These are phyloP conservation scores for Huso huso DNA, from an alignment of 2,797 vertebrate genomes.

Conservation along the genomic window DNA sequence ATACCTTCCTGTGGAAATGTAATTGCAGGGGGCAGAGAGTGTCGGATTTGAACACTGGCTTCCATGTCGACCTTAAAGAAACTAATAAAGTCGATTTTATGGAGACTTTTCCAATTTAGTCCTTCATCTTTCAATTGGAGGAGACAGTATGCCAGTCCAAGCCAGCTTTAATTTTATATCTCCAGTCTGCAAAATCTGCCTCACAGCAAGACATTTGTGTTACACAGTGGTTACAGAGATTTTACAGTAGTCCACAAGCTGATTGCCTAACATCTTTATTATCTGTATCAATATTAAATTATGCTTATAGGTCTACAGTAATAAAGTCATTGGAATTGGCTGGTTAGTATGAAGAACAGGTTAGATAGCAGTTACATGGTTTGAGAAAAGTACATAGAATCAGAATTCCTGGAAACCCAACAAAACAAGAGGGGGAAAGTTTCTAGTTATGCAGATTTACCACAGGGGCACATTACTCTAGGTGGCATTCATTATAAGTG, in stretches of 20 bases:
- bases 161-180: constrained; percentile 69
- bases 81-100: constrained; percentile 82
- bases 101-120: constrained; percentile 57
- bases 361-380: too few relatives aligned
- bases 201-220: constrained; percentile 23
- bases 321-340: too few relatives aligned
- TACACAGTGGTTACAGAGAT: background rate
- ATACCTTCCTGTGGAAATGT: constrained; percentile 75
- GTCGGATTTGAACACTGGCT: constrained; percentile 45
- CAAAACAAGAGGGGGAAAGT: too few relatives aligned
- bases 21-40: constrained; percentile 58
- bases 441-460: too few relatives aligned
- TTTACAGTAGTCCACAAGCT: background rate
- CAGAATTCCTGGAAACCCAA: too few relatives aligned
- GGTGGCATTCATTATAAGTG: too few relatives aligned
- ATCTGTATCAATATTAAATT: too few relatives aligned
- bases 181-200: constrained; percentile 64
- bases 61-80: constrained; percentile 61
- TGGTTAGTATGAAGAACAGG: too few relatives aligned
- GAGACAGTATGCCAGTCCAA: constrained; percentile 74
- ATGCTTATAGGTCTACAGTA: too few relatives aligned
- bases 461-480: too few relatives aligned
- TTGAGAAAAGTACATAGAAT: too few relatives aligned
- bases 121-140: constrained; percentile 72
- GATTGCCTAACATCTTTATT: too few relatives aligned